Base-by-base conservation (phyloP, 2,888 invertebrate genomes). In the Chrysotoxum bicinctum region DNA sequence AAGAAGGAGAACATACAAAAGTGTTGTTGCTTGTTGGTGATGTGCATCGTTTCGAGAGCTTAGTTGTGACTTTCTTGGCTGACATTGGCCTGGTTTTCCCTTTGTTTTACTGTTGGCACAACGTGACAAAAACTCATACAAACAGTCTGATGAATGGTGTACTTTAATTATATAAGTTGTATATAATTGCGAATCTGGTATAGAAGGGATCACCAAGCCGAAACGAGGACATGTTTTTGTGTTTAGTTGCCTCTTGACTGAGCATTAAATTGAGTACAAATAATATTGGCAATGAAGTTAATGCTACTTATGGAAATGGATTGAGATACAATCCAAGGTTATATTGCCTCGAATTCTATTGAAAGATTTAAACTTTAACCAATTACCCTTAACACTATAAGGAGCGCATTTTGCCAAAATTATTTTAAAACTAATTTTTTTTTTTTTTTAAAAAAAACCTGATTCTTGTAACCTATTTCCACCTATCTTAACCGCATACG, bases 41-140 rank as follows among this genome's bases (percentile, higher is more conserved):
- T 43, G 16, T 43, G 43, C 58, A 56, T 23, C 43, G 30, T 58
- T 74, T 74, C 37, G 14, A 43, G 14, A 43, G 69, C 74, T 83
- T 69, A 56, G 12, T 9, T 16, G 8, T 54, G 70, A 70, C 56
- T 64, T 74, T 54, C 16, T 48, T 43, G 21, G 14, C 62, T 79
- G 70, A 69, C 84, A 84, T 79, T 84, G 84, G 74, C 78, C 70
- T 66, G 70, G 75, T 79, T 75, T 66, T 48, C 1, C 32, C 19
- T 43, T 45, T 64, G 16, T 12, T 45, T 45, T 19, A 30, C 8
- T 48, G n/a, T 50, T 50, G 40, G 10, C 30, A 56, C 21, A 50
- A n/a, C 58, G 68, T 35, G 66, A 30, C 32, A 9, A 14, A 30
- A 56, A 40, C 66, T 26, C 19, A 21, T 14, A 32, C 16, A 48